Conservation (phyloP, 30 jellyfish, hydroid and myxozoan species). For the Phacellophora camtschatica region DNA sequence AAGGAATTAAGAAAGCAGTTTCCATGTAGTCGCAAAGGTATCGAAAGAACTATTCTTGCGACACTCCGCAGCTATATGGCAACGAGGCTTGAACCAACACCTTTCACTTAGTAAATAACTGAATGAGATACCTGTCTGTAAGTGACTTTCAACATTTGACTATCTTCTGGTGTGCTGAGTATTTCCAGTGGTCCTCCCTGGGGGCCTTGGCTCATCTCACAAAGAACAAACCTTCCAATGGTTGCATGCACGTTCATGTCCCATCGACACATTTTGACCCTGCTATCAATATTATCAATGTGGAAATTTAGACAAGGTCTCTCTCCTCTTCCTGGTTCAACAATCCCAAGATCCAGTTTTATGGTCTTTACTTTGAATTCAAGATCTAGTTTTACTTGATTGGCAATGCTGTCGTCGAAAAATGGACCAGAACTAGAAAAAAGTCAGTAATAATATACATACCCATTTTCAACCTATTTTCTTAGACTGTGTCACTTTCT, state of each 20-base stretch:
- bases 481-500: no score
- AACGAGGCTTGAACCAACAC: no score
- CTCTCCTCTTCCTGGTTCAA: slow-evolving; percentile 23
- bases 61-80: no score
- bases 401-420: slow-evolving; percentile 81
- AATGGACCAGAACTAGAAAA: slow-evolving; percentile 52
- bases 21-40: no score
- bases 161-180: slow-evolving; percentile 85
- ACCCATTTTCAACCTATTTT: no score
- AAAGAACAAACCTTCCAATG: slow-evolving; percentile 70
- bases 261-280: slow-evolving; percentile 86
- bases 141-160: slow-evolving; percentile 65
- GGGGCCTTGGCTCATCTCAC: slow-evolving; percentile 75
- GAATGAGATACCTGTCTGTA: slow-evolving; percentile 78
- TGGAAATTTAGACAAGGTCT: slow-evolving; percentile 68
- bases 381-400: slow-evolving; percentile 86
- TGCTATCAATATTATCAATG: slow-evolving; percentile 65
- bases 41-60: no score
- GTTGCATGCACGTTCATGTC: slow-evolving; percentile 83
- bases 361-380: slow-evolving; percentile 60
- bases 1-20: no score
- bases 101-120: no score
- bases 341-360: slow-evolving; percentile 51
- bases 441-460: no score
- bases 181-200: slow-evolving; percentile 80